These are phyloP conservation scores for Dendrolimus pini DNA, from an alignment of 2,888 invertebrate species.

Conservation along the genomic window DNA sequence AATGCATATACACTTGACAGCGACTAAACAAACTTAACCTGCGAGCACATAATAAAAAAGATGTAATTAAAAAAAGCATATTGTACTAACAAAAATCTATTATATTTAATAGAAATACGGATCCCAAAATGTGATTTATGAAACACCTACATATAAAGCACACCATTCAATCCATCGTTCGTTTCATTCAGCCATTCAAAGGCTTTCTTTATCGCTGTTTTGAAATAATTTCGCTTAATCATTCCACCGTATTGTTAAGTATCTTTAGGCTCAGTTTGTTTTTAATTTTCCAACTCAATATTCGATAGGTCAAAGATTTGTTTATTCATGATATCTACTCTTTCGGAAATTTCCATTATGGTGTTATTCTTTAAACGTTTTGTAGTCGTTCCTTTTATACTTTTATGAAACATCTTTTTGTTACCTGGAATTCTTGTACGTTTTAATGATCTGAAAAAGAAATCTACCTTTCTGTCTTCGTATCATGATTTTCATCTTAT, in stretches of 20 bases:
- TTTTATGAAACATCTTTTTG: background rate
- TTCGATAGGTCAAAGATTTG: conserved; percentile 8
- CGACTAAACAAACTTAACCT: no score
- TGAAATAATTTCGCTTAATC: conserved; percentile 11
- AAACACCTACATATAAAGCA: background rate
- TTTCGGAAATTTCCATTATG: background rate
- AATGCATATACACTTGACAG: no score
- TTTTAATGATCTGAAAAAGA: no score
- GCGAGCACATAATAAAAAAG: no score
- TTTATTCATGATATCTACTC: background rate
- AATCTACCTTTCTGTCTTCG: no score
- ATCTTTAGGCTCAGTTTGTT: conserved; percentile 13
- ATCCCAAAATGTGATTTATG: background rate
- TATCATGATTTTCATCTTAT: no score
- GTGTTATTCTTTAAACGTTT: background rate
- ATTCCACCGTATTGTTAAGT: conserved; percentile 9
- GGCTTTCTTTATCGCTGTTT: background rate
- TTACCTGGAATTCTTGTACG: no score
- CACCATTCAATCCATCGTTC: background rate
- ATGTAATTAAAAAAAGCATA: no score
- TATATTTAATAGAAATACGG: background rate
- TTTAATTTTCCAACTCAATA: conserved; percentile 12
- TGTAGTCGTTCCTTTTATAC: background rate
- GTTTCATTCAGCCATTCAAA: background rate
- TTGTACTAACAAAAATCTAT: no score